Base-by-base conservation (phyloP, 1,140 invertebrate genomes). In the Phthorimaea operculella region DNA sequence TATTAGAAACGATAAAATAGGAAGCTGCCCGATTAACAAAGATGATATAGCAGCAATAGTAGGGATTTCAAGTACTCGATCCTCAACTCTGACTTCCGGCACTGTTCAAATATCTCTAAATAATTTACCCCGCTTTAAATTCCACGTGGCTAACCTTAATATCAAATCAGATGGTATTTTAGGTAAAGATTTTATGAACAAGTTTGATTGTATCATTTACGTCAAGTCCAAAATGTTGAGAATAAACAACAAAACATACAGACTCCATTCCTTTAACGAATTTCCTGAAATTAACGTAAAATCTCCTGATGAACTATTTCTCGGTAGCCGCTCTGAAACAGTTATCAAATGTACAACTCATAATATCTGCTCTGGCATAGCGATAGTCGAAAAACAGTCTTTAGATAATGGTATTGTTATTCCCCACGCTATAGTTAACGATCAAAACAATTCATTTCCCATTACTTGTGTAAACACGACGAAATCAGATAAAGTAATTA, bases 101-200 rank as follows among this genome's bases (percentile, higher is more conserved):
- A 60, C 54, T 15, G 10, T 59, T 4, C 17, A 62, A 36, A 59
- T 68, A 16, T 60, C 58, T 34, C 50, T 68, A 51, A 60, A 68
- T 49, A 17, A 45, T 33, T 59, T 69, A 21, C 59, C 67, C 18
- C 56, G 49, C 50, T 44, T 49, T 16, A 66, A 60, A 58, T 69
- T 66, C 51, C 62, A 66, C 21, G 44, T 66, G 12, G 62, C 64
- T 14, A 47, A 70, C 36, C 12, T 70, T 42, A 70, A 66, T 50
- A 66, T 66, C 34, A 36, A 39, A 39, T 55, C 64, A 47, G 67
- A 70, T 48, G 64, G 64, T 42, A 66, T 70, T 33, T 18, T 68
- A 58, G 63, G 68, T 15, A 70, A 65, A 17, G 64, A 70, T 49
- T 71, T 71, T 34, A 64, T 71, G 63, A 42, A 60, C 11, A 60